Evolutionary conservation across 2,797 vertebrate genomes (phyloP), one percentile per base, ranked within the genome.

Genomic region (Halcyon smyrnensis): DNA sequence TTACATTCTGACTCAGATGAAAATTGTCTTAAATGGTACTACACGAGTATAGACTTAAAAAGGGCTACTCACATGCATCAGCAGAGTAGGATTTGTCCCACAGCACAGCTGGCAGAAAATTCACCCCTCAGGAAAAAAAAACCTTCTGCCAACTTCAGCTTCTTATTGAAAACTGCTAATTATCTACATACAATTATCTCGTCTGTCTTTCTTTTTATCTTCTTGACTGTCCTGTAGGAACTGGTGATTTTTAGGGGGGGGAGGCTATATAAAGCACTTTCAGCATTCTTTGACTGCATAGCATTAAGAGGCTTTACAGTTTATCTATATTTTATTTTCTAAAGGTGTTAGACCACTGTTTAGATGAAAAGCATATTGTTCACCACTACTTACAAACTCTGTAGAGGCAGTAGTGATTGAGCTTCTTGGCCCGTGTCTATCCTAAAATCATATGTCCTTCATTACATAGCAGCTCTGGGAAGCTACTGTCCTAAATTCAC

Each of bases 261-360:
- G 17, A 54, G 24, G 21, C 34, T 65, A 41, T 24, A 25, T 59
- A 57, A 86, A 80, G 36, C 17, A 34, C 3, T 87, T 86, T 20
- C 53, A 37, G 41, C 15, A 43, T 87, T 86, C 69, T 3, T 68
- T 78, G 48, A 69, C 45, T 70, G 28, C 3, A 4, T 32, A 88
- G 54, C 41, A 69, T 63, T 89, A 81, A 57, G 16, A 75, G 6
- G 3, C 18, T 93, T 94, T 78, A 79, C 34, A 83, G 74, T 67
- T 87, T 84, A 90, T 71, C 45, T 92, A n/a, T 56, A 90, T 74
- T 95, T 94, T 32, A 81, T 90, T 96, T 90, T 74, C 20, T 46
- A 73, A 92, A 94, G 64, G 57, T 37, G 8, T 75, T 83, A 91
- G 74, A 94, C 63, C 77, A 85, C 34, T 93, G 73, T 89, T 92